Evolutionary conservation across 1,140 invertebrate species (phyloP), one percentile per base, ranked within the genome.

Genomic region (Melanaphis sacchari): DNA sequence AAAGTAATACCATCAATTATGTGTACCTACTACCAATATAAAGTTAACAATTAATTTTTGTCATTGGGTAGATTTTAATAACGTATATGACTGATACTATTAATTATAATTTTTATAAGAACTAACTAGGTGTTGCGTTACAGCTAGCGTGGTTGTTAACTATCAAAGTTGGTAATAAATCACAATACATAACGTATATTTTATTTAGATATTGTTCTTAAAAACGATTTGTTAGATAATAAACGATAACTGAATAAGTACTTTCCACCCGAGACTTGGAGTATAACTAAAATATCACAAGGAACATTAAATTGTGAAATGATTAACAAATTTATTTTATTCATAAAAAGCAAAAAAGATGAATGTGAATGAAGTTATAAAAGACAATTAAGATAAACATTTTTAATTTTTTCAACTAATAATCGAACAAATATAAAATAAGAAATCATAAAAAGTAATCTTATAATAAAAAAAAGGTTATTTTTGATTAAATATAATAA

Each of bases 51-150:
- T 76, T 76, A 76, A 76, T 76, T 76, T n/a, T 76, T 76, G 59
- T 66, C 31, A 15, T 18, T 36, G 15, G 5, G 59, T 76, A n/a
- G 59, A 18, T 76, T 66, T 18, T 36, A n/a, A 1, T n/a, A 76
- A 76, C n/a, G 31, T 18, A 76, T 66, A 66, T n/a, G 59, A 66
- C 31, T n/a, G 15, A 4, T 1, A n/a, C 15, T 66, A 66, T 76
- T n/a, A 76, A 76, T 76, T 76, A 76, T 76, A 76, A 76, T 76
- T 76, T 76, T 76, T 76, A n/a, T n/a, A n/a, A 76, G n/a, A 76
- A 76, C 4, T 36, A 18, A 76, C 59, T 76, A 76, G 59, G 59
- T 76, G 59, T 76, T n/a, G 0, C 5, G 15, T 76, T 76, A 76
- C 59, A 76, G 15, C 59, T n/a, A 66, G 31, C 59, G 31, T 18